phyloP scores from a whole-genome alignment of 2,797 vertebrate species.

The Microctenopoma steveboyesi region DNA sequence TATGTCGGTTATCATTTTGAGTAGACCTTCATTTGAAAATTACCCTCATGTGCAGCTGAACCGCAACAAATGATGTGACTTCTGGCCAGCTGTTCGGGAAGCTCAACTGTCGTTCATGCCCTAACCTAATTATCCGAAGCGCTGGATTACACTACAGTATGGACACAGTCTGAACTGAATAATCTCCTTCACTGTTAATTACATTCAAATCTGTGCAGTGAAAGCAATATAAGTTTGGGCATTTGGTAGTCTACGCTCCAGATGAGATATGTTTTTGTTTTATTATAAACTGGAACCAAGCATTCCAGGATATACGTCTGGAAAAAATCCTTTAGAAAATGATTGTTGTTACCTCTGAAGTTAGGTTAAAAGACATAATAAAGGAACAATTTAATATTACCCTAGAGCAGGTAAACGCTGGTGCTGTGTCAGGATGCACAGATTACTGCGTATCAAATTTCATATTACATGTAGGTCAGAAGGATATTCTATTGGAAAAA shows the following conservation, averaged over 20 bases:
- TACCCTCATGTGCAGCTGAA: slow-evolving; percentile 32
- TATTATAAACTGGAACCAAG: too few species aligned
- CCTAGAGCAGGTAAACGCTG: neutral
- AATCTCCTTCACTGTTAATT: slow-evolving; percentile 10
- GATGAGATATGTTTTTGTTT: neutral
- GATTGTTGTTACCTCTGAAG: neutral
- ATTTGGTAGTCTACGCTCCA: neutral
- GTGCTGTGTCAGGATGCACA: slow-evolving; percentile 6
- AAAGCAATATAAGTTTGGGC: neutral
- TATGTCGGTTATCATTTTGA: slow-evolving; percentile 20
- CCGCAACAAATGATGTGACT: slow-evolving; percentile 35
- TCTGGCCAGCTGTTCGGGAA: slow-evolving; percentile 42
- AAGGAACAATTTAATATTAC: neutral
- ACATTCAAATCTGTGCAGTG: neutral
- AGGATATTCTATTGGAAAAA: slow-evolving; percentile 3
- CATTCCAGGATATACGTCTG: too few species aligned
- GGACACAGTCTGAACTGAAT: neutral
- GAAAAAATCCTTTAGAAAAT: too few species aligned
- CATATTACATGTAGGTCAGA: neutral
- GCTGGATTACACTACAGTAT: slow-evolving; percentile 19
- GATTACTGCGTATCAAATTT: slow-evolving; percentile 4
- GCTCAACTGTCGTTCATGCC: slow-evolving; percentile 10
- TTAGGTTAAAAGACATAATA: neutral
- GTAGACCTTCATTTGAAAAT: slow-evolving; percentile 26
- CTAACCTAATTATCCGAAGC: slow-evolving; percentile 30